These are phyloP conservation scores for Eupeodes luniger DNA, from an alignment of 2,888 invertebrate species.

Conservation along the genomic window DNA sequence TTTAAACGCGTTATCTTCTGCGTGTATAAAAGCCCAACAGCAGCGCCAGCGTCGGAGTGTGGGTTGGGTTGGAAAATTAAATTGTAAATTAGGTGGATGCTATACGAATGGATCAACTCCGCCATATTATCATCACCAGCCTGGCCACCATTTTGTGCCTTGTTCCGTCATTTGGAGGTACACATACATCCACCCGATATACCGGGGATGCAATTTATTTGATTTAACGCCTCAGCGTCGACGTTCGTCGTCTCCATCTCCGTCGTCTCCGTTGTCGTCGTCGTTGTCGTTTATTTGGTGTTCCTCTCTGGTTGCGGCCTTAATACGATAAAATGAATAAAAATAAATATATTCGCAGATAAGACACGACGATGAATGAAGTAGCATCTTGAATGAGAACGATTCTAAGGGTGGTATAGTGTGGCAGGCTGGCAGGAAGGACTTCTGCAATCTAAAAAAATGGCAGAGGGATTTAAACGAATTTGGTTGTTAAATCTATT, in stretches of 20 bases:
- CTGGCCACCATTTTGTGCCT: slow-evolving; percentile 60
- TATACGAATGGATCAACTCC: slow-evolving; percentile 61
- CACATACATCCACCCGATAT: neutral
- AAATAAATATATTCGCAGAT: slow-evolving; percentile 75
- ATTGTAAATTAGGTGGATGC: slow-evolving; percentile 73
- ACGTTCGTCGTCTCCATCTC: neutral
- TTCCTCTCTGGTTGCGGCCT: slow-evolving; percentile 61
- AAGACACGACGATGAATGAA: slow-evolving; percentile 67
- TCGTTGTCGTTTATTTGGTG: slow-evolving; percentile 14
- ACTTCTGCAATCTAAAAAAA: slow-evolving; percentile 49
- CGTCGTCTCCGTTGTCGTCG: neutral
- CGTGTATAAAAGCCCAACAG: neutral
- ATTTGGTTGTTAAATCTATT: slow-evolving; percentile 37
- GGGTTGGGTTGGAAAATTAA: slow-evolving; percentile 35
- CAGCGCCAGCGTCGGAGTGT: neutral
- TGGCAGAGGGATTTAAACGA: slow-evolving; percentile 65
- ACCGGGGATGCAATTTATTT: slow-evolving; percentile 78
- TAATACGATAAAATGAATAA: slow-evolving; percentile 76
- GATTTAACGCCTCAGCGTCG: slow-evolving; percentile 77
- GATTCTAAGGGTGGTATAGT: slow-evolving; percentile 8
- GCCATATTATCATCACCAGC: slow-evolving; percentile 23
- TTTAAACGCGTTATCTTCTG: slow-evolving; percentile 26
- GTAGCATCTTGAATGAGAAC: slow-evolving; percentile 67
- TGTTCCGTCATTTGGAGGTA: neutral
- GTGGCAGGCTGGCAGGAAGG: slow-evolving; percentile 49